Conservation (phyloP, 2,888 invertebrate species). For the Loripinus fragilis region DNA sequence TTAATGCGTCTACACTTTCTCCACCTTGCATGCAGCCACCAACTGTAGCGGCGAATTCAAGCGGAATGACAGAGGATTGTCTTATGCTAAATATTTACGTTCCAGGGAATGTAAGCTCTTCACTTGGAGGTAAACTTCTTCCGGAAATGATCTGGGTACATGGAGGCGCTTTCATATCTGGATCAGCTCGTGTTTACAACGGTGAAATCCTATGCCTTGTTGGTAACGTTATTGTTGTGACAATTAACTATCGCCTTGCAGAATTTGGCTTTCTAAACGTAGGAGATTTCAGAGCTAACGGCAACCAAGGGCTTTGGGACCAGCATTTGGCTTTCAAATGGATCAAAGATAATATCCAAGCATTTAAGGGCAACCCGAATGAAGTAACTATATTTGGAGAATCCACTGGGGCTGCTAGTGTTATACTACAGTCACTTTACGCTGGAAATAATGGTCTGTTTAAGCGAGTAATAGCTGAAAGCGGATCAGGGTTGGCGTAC, state of each 20-base stretch:
- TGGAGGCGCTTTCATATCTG: slow-evolving; percentile 45
- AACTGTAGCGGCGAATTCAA: not conserved
- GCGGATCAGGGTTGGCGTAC: slow-evolving; percentile 36
- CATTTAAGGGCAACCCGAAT: slow-evolving; percentile 40
- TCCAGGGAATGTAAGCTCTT: slow-evolving; percentile 23
- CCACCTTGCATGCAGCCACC: slow-evolving; percentile 32
- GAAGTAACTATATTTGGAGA: slow-evolving; percentile 54
- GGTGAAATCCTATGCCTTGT: slow-evolving; percentile 13
- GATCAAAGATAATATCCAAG: slow-evolving; percentile 50
- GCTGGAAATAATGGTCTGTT: slow-evolving; percentile 52
- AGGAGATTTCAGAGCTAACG: slow-evolving; percentile 29
- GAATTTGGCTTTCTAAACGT: slow-evolving; percentile 47
- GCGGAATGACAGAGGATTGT: slow-evolving; percentile 39
- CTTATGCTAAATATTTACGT: slow-evolving; percentile 48
- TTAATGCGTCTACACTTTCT: slow-evolving; percentile 8
- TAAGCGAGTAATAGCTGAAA: slow-evolving; percentile 45
- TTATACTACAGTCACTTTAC: slow-evolving; percentile 48
- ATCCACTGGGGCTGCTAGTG: slow-evolving; percentile 44
- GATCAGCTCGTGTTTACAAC: slow-evolving; percentile 22
- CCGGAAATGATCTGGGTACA: slow-evolving; percentile 55
- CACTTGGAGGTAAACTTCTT: not conserved
- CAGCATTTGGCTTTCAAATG: slow-evolving; percentile 55
- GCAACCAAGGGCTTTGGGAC: slow-evolving; percentile 58
- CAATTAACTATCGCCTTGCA: slow-evolving; percentile 50
- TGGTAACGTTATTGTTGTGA: slow-evolving; percentile 42